These are phyloP conservation scores for Sandelia bainsii DNA, from an alignment of 2,797 vertebrate species.

Conservation along the genomic window DNA sequence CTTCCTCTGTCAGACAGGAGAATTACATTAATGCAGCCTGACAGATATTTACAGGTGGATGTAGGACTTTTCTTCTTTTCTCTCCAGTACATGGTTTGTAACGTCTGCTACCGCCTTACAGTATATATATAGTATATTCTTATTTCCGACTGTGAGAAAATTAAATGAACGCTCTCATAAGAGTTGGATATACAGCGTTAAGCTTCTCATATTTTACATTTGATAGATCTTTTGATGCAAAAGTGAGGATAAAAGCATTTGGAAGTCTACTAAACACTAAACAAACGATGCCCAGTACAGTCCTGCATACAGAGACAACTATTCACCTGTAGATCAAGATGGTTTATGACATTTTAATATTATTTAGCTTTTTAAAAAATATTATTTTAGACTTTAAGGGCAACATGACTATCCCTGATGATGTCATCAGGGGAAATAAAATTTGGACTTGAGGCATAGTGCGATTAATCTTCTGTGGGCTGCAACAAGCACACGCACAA, in stretches of 20 bases:
- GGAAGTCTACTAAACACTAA: neutral
- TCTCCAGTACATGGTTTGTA: neutral
- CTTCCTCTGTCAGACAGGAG: slow-evolving; percentile 8
- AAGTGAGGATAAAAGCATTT: neutral
- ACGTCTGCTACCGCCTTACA: neutral
- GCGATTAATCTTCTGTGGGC: neutral
- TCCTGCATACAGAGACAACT: no score
- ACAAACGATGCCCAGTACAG: no score
- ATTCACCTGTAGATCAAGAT: no score
- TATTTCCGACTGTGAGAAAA: neutral
- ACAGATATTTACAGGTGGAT: slow-evolving; percentile 11
- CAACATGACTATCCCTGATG: neutral
- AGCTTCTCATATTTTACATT: slow-evolving; percentile 8
- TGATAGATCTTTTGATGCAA: neutral
- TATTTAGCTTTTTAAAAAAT: no score
- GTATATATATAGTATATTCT: neutral
- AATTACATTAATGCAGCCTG: slow-evolving; percentile 29
- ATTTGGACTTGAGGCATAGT: no score
- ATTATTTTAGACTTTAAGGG: neutral
- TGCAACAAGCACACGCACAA: neutral
- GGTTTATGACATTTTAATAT: no score
- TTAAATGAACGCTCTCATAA: neutral
- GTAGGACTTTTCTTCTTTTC: neutral
- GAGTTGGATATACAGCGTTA: neutral
- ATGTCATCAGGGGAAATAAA: no score